Percentiles rank a stretch among this genome's conserved stretches.
phyloP scores from a whole-genome alignment of 1,140 invertebrate species.

The Doryteuthis pealeii region DNA sequence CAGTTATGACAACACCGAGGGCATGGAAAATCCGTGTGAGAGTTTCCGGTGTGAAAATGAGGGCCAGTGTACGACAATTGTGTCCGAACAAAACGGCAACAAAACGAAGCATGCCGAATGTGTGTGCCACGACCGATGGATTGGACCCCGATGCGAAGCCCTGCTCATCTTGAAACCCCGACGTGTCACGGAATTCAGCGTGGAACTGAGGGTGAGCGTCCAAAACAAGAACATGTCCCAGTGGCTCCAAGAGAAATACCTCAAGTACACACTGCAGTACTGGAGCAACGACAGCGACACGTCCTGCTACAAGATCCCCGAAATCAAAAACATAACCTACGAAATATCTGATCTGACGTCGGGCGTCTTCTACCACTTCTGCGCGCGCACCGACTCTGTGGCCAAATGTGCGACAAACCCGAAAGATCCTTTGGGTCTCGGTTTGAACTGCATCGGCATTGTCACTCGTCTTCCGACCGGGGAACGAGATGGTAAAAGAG shows the following conservation, averaged over 20 bases:
- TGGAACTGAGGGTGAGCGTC: neutral
- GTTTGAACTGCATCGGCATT: conserved; percentile 7
- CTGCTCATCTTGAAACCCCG: neutral
- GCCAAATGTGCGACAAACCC: neutral
- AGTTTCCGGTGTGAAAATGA: neutral
- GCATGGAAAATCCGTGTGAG: neutral
- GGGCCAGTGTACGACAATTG: neutral
- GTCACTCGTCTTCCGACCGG: neutral
- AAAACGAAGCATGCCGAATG: neutral
- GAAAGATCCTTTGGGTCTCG: neutral
- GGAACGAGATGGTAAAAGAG: neutral
- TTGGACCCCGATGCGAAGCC: neutral
- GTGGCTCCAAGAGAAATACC: neutral
- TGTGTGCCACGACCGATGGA: conserved; percentile 2
- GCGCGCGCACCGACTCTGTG: neutral
- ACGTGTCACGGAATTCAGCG: neutral
- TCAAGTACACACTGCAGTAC: conserved; percentile 4
- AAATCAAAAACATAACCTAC: neutral
- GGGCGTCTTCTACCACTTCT: neutral
- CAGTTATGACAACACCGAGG: neutral
- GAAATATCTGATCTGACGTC: conserved; percentile 6
- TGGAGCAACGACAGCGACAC: conserved; percentile 9
- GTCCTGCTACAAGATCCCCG: conserved; percentile 4
- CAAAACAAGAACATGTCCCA: neutral
- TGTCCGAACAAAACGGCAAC: neutral